Evolutionary conservation across 1,140 invertebrate genomes (phyloP), one percentile per base, ranked within the genome.

Genomic region (Mamestra configurata): DNA sequence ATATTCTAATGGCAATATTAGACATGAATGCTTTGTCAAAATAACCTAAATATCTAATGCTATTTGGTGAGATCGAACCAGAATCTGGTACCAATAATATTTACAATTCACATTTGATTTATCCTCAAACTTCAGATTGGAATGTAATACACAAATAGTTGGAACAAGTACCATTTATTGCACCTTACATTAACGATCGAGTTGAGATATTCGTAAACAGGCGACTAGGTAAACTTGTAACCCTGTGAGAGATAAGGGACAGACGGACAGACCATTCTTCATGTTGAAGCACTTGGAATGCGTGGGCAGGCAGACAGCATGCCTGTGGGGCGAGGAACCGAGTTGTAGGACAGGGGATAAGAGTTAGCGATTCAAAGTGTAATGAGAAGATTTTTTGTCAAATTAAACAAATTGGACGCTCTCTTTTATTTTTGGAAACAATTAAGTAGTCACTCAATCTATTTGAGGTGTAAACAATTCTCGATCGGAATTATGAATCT

Each of bases 281-380:
- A 76, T 24, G 73, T 71, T 53, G 68, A 71, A 53, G 68, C 37
- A 71, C 46, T 53, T 22, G 73, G 73, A 24, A 27, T 40, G 73
- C 73, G 73, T 76, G 73, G 73, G 73, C 27, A 27, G 59, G 40
- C 40, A 76, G 73, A 76, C 73, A 49, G 73, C 73, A 76, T 76
- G 55, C 73, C 73, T 64, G 51, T n/a, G 7, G 0, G 24, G 37
- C 40, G 24, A 49, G 40, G 40, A 43, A 31, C 31, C 27, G 20
- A 20, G 6, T 8, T 15, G 24, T 31, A 37, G 55, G 5, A 1
- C 2, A 49, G 49, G 40, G 1, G 4, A 64, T 20, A 64, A 18
- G 20, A 13, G 37, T 37, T 5, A 31, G 55, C 72, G 72, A 61
- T 46, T 2, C 2, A 15, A 20, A 64, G 10, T 59, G 10, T 3